These are phyloP conservation scores for Darevskia nairensis DNA, from an alignment of 2,797 vertebrate genomes.

Conservation along the genomic window DNA sequence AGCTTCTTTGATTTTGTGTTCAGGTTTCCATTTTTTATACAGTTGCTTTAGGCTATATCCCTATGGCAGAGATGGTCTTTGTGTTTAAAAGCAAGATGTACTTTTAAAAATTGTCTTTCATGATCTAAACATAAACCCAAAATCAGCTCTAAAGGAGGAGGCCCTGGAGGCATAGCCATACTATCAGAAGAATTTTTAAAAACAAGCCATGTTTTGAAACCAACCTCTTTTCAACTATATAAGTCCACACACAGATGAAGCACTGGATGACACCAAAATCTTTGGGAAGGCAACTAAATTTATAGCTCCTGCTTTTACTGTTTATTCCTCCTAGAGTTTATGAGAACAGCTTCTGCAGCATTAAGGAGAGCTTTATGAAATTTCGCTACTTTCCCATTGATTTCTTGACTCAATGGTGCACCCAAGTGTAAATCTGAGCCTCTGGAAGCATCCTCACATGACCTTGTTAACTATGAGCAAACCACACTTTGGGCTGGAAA, in stretches of 20 bases:
- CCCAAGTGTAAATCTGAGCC: background rate
- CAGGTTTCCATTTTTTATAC: background rate
- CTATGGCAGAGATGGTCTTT: background rate
- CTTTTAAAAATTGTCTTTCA: background rate
- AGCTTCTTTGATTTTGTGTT: background rate
- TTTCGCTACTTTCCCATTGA: conserved; percentile 10
- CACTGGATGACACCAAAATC: background rate
- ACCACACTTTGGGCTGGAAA: background rate
- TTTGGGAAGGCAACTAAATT: background rate
- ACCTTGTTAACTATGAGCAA: conserved; percentile 2
- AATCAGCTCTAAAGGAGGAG: conserved; percentile 1
- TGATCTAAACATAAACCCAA: conserved; percentile 1
- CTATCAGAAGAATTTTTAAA: background rate
- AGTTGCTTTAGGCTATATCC: background rate
- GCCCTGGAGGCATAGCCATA: background rate
- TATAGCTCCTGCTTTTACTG: conserved; percentile 4
- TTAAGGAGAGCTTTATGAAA: conserved; percentile 26
- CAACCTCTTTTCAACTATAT: background rate
- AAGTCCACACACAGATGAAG: background rate
- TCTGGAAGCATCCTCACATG: background rate
- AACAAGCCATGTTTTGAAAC: background rate
- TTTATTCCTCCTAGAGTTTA: conserved; percentile 21
- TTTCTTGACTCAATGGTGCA: background rate
- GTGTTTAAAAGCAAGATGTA: background rate
- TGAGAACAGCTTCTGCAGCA: background rate